A percentile compares a stretch with the other conserved stretches of the same genome.
Evolutionary conservation across 2,113 vertebrate species (phyloP).

Genomic region (Diadophis punctatus): DNA sequence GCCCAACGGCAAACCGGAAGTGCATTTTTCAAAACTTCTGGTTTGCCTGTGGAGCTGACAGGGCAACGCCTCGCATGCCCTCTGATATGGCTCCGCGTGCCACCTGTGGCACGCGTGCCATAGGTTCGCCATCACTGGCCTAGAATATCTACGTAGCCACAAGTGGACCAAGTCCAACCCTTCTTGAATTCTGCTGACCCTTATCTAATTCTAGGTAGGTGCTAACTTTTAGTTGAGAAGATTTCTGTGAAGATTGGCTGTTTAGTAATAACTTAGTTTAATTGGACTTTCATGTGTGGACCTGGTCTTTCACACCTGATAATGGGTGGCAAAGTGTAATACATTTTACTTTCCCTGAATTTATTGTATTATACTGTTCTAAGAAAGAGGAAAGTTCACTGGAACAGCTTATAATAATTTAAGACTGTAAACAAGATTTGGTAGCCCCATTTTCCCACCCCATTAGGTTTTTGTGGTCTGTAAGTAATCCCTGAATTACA

Average conservation of each 20-base stretch:
- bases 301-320: neutral
- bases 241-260: neutral
- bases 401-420: neutral
- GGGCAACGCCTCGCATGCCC: too few relatives aligned
- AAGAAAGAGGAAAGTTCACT: neutral
- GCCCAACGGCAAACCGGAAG: too few relatives aligned
- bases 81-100: too few relatives aligned
- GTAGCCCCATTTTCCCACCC: neutral
- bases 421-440: neutral
- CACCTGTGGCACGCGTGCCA: too few relatives aligned
- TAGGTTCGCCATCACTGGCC: too few relatives aligned
- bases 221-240: neutral
- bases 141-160: neutral
- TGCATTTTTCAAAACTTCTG: too few relatives aligned
- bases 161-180: neutral
- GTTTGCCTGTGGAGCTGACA: too few relatives aligned
- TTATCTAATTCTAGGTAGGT: neutral
- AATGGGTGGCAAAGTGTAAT: neutral
- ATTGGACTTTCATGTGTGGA: neutral
- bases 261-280: neutral
- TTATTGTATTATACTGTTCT: neutral
- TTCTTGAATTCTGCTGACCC: neutral
- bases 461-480: neutral
- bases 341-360: neutral
- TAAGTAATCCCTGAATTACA: neutral